Conservation (phyloP, 2,888 invertebrate species). For the Cephus pygmeus region DNA sequence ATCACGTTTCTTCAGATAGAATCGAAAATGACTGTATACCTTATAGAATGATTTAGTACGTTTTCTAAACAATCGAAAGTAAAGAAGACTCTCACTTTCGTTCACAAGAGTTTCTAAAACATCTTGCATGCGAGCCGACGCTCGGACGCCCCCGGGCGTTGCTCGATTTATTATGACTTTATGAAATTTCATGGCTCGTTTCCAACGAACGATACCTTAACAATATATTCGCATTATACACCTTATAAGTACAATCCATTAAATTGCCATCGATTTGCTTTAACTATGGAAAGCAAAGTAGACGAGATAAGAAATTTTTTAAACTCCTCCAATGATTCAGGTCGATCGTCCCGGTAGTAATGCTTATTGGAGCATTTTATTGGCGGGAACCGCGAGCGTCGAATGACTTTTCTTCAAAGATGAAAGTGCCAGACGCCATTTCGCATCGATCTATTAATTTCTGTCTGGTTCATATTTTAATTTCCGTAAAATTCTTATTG, state of each 20-base stretch:
- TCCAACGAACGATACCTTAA: conserved; percentile 6
- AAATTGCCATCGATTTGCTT: conserved; percentile 39
- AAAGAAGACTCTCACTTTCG: conserved; percentile 51
- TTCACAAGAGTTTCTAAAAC: conserved; percentile 48
- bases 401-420: conserved; percentile 4
- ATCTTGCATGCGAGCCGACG: conserved; percentile 13
- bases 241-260: conserved; percentile 9
- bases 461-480: background rate
- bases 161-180: conserved; percentile 28
- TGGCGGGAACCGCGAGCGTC: conserved; percentile 2
- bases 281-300: conserved; percentile 35
- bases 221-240: background rate
- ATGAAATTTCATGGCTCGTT: conserved; percentile 35
- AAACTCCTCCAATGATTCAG: conserved; percentile 7
- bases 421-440: background rate
- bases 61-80: conserved; percentile 55
- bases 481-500: background rate
- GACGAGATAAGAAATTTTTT: conserved; percentile 11
- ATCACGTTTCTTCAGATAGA: background rate
- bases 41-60: background rate
- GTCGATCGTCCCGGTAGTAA: conserved; percentile 12
- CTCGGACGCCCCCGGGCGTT: conserved; percentile 4
- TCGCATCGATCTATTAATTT: background rate
- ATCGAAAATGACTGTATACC: background rate
- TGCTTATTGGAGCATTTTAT: conserved; percentile 19